Evolutionary conservation across 2,888 invertebrate species (phyloP), one percentile per base, ranked within the genome.

Genomic region (Hypercompe scribonia): DNA sequence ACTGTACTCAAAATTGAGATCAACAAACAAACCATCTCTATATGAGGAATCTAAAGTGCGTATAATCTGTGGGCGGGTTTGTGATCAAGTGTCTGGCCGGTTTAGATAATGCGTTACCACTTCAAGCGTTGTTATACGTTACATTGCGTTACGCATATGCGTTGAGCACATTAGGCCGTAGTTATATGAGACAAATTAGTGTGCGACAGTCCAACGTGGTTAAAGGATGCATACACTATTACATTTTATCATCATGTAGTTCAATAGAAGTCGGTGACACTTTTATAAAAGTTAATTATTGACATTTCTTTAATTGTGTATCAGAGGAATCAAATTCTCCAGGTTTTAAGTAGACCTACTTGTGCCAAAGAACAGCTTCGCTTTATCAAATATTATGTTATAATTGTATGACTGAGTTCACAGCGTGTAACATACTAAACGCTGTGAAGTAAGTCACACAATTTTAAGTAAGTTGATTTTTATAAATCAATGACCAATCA

Each of bases 1-100:
- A 46, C 66, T 21, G 21, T 42, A 66, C 31, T 66, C 31, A 31
- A 42, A 39, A 18, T 42, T 28, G 61, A 28, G 61, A 15, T 28
- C 61, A 31, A 61, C 46, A 61, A 28, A 61, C 28, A 28, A 65
- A 31, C n/a, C 10, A 42, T 65, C 28, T 42, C 31, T 28, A 65
- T 3, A 31, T 28, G 21, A 31, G 66, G 31, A 42, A 66, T 66
- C 42, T 66, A 42, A 42, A 66, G 66, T 66, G 42, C 42, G 36
- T 39, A 39, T 66, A 31, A 66, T 21, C n/a, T 66, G 42, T 42
- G 21, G 42, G 66, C 10, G 39, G 15, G 24, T 65, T 61, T 31
- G 18, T 61, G 31, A 61, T 31, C 28, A 31, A 61, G 61, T 61
- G 28, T 61, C 28, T 61, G 15, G 31, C 31, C 31, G 28, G 61